These are phyloP conservation scores for Temnothorax unifasciatus DNA, from an alignment of 2,888 invertebrate species.

Conservation along the genomic window DNA sequence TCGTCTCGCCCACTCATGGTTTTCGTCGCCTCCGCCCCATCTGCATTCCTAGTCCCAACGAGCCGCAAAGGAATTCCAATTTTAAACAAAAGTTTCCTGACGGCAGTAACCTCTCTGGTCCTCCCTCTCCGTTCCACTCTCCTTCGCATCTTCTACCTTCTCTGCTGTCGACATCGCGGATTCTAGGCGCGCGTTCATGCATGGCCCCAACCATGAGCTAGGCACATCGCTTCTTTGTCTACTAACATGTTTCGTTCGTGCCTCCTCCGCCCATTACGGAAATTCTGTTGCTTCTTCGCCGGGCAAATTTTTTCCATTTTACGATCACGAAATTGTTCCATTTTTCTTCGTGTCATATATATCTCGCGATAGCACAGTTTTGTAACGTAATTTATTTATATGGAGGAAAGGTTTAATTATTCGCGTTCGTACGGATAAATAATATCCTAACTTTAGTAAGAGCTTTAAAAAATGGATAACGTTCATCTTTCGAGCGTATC, in stretches of 20 bases:
- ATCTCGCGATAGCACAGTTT: not conserved
- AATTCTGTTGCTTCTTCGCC: conserved; percentile 35
- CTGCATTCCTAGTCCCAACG: conserved; percentile 84
- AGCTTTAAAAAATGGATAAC: not conserved
- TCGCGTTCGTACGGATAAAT: not conserved
- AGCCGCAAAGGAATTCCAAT: conserved; percentile 85
- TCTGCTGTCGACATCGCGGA: conserved; percentile 67
- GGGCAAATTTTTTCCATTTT: conserved; percentile 4
- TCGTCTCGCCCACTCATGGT: conserved; percentile 72
- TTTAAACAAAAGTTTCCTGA: conserved; percentile 84
- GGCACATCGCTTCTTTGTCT: conserved; percentile 49
- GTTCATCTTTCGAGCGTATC: not conserved
- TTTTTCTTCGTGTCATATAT: not conserved
- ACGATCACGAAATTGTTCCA: conserved; percentile 1
- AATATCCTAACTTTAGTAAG: not conserved
- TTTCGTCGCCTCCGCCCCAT: conserved; percentile 80
- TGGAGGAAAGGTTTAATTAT: not conserved
- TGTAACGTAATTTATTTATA: not conserved
- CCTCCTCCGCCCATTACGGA: conserved; percentile 53
- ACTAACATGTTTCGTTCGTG: conserved; percentile 60
- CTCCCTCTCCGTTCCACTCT: conserved; percentile 51
- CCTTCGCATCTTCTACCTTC: conserved; percentile 42
- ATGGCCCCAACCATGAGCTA: conserved; percentile 62
- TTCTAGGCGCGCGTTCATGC: conserved; percentile 77
- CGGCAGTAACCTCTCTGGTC: conserved; percentile 76